Conservation (phyloP, 1,140 invertebrate genomes). For the Drosophila elegans region DNA sequence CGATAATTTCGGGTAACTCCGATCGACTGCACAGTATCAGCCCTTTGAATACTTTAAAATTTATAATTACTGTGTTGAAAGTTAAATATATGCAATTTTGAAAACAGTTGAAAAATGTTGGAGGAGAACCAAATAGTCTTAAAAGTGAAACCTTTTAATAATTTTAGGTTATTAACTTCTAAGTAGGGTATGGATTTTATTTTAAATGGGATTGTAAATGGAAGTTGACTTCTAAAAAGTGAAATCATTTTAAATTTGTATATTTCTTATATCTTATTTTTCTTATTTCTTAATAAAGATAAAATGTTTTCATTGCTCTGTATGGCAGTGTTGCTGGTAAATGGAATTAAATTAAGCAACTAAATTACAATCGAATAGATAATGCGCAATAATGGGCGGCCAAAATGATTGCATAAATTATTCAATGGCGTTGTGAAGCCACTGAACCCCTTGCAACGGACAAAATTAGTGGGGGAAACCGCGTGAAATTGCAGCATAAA, state of each 20-base stretch:
- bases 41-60: slow-evolving; percentile 7
- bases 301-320: neutral
- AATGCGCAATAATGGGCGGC: slow-evolving; percentile 57
- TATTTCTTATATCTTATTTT: too few relatives aligned
- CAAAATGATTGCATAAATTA: slow-evolving; percentile 59
- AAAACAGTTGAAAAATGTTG: too few relatives aligned
- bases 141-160: neutral
- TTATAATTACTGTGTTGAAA: too few relatives aligned
- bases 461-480: slow-evolving; percentile 36
- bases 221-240: too few relatives aligned
- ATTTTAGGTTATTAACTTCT: too few relatives aligned
- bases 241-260: too few relatives aligned
- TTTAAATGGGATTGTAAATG: too few relatives aligned
- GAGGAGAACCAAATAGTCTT: neutral
- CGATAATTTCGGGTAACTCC: slow-evolving; percentile 33
- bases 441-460: neutral
- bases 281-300: too few relatives aligned
- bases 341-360: slow-evolving; percentile 76
- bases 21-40: slow-evolving; percentile 3
- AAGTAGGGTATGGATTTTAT: neutral
- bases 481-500: slow-evolving; percentile 63
- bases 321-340: slow-evolving; percentile 7
- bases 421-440: slow-evolving; percentile 21
- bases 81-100: too few relatives aligned
- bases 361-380: slow-evolving; percentile 74